Conservation (phyloP, 2,888 invertebrate genomes). For the Diarsia mendica region DNA sequence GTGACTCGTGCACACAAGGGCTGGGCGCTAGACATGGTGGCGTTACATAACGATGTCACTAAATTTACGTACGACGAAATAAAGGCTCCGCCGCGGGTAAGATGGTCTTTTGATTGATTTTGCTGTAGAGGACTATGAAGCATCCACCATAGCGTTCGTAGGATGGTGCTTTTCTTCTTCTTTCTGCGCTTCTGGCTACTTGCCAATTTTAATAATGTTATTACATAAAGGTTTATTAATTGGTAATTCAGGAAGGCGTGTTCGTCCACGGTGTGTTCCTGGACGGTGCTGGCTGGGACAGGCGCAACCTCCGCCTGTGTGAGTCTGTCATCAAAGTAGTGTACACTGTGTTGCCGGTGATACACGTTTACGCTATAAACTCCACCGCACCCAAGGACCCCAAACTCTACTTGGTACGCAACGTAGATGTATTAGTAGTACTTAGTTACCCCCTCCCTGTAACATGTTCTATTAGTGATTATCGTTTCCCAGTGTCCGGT, state of each 20-base stretch:
- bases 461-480: background rate
- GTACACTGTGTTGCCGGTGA: conserved; percentile 94
- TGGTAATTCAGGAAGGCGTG: conserved; percentile 92
- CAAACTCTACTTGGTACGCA: conserved; percentile 92
- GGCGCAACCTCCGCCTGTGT: conserved; percentile 92
- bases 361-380: conserved; percentile 95
- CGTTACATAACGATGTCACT: conserved; percentile 94
- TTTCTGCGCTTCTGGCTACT: no score
- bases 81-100: conserved; percentile 91
- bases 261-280: conserved; percentile 95
- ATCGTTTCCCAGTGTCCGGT: conserved; percentile 93
- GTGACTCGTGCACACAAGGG: conserved; percentile 96
- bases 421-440: background rate
- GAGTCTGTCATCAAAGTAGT: conserved; percentile 96
- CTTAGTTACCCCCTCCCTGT: background rate
- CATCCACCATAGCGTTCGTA: no score
- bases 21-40: conserved; percentile 96
- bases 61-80: conserved; percentile 93
- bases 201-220: background rate
- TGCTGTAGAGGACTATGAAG: background rate
- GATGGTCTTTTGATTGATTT: conserved; percentile 29
- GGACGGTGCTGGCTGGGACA: conserved; percentile 97
- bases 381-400: conserved; percentile 93
- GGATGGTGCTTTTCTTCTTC: no score
- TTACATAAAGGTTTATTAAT: background rate